These are phyloP conservation scores for Zaprionus vittiger DNA, from an alignment of 1,140 invertebrate species.

Conservation along the genomic window DNA sequence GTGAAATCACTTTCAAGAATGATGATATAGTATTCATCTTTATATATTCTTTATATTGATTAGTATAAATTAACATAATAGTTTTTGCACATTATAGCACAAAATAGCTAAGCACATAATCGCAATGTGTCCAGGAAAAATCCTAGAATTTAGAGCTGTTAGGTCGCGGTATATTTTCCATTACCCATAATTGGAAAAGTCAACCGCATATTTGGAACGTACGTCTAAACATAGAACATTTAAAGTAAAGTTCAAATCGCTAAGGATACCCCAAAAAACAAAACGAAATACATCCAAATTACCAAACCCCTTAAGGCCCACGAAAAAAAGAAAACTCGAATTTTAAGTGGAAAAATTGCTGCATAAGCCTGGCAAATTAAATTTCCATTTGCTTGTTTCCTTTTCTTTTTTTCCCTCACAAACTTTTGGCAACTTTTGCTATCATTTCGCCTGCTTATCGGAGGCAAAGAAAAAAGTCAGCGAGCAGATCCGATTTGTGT, in stretches of 20 bases:
- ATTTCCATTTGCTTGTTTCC: constrained; percentile 48
- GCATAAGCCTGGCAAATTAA: constrained; percentile 62
- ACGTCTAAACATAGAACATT: no score
- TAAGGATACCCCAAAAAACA: background rate
- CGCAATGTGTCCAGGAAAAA: no score
- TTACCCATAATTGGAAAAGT: no score
- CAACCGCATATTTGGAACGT: no score
- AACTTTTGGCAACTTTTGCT: constrained; percentile 61
- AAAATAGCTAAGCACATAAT: no score
- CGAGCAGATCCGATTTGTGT: constrained; percentile 75
- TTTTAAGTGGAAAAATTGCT: constrained; percentile 56
- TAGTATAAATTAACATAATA: no score
- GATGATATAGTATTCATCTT: no score
- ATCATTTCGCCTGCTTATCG: constrained; percentile 71
- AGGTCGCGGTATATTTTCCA: no score
- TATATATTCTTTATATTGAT: no score
- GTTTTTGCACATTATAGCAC: no score
- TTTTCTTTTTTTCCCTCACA: constrained; percentile 9
- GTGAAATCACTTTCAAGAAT: background rate
- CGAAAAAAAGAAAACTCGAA: background rate
- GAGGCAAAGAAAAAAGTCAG: constrained; percentile 59
- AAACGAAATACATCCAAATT: background rate
- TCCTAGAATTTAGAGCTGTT: no score
- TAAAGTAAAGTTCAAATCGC: no score
- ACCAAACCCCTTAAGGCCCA: background rate